These are phyloP conservation scores for Acrocephalus kingi DNA, from an alignment of 2,113 vertebrate genomes.

Conservation along the genomic window DNA sequence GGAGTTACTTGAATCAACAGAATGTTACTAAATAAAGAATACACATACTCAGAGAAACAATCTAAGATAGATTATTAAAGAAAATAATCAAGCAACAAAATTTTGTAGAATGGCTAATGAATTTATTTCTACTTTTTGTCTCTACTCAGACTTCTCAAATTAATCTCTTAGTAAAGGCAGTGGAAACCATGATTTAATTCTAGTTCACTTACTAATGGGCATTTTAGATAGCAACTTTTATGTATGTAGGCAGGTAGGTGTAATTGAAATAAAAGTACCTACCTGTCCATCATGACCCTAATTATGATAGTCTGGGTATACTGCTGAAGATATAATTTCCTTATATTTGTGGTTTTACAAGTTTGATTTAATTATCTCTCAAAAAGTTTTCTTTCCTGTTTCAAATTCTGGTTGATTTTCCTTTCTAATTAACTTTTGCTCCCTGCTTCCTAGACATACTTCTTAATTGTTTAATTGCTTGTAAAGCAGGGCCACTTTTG, in stretches of 20 bases:
- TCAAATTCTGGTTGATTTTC: background rate
- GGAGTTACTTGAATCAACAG: background rate
- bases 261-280: background rate
- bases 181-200: background rate
- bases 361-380: background rate
- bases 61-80: background rate
- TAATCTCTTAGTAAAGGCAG: background rate
- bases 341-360: background rate
- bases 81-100: background rate
- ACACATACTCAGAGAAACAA: background rate
- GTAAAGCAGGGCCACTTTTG: background rate
- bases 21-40: background rate
- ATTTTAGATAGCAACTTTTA: background rate
- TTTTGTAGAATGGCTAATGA: background rate
- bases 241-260: background rate
- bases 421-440: background rate
- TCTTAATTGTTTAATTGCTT: constrained; percentile 35
- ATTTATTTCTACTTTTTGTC: background rate
- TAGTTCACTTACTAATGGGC: background rate
- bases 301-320: background rate
- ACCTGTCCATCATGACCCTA: background rate
- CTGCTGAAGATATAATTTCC: background rate
- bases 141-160: background rate
- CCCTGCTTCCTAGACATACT: background rate
- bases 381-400: background rate